Percentiles rank a stretch among this genome's conserved stretches.
phyloP scores from a whole-genome alignment of 2,113 vertebrate genomes.

The Colaptes auratus region DNA sequence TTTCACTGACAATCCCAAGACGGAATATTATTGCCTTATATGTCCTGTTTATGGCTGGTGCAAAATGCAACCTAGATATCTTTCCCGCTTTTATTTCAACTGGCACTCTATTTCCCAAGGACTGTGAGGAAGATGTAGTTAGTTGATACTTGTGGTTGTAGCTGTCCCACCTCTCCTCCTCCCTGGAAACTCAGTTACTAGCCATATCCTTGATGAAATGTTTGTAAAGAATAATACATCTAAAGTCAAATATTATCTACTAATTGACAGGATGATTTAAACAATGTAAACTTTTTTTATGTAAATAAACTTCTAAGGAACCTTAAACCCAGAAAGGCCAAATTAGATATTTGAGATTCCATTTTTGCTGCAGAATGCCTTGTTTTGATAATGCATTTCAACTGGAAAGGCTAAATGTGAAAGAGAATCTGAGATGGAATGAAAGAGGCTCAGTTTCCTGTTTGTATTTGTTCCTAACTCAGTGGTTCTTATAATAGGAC shows the following conservation, averaged over 20 bases:
- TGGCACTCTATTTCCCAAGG: background rate
- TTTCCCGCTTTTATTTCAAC: background rate
- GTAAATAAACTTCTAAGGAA: constrained; percentile 37
- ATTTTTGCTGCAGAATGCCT: constrained; percentile 9
- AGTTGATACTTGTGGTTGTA: background rate
- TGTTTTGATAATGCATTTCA: constrained; percentile 25
- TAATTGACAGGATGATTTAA: constrained; percentile 35
- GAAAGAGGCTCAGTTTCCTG: background rate
- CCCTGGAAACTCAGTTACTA: background rate
- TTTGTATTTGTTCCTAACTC: background rate
- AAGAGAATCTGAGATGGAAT: background rate
- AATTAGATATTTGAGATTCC: constrained; percentile 32
- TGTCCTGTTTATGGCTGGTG: background rate
- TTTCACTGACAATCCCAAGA: background rate
- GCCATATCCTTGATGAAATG: background rate
- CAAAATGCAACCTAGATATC: background rate
- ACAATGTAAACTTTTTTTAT: background rate
- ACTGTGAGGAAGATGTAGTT: background rate
- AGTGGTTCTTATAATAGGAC: background rate
- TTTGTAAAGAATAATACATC: constrained; percentile 9
- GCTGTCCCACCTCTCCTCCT: background rate
- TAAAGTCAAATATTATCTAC: constrained; percentile 41
- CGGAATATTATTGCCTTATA: background rate
- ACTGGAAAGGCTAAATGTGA: background rate
- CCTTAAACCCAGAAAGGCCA: background rate